A percentile compares a stretch with the other conserved stretches of the same genome.
phyloP scores from a whole-genome alignment of 1,140 invertebrate genomes.

The Drosophila biarmipes region DNA sequence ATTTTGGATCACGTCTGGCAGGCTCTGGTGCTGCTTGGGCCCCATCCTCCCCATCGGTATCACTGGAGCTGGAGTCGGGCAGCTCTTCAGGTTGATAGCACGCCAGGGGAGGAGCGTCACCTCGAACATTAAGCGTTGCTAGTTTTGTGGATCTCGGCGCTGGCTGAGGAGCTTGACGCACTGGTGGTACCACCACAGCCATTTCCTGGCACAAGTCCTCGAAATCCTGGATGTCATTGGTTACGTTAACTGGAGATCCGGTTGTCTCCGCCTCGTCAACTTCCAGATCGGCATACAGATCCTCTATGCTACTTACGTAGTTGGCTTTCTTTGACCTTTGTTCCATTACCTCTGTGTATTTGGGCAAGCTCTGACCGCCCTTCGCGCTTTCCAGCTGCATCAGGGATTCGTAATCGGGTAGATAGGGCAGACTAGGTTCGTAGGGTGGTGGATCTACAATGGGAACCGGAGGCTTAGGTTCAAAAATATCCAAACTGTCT shows the following conservation, averaged over 20 bases:
- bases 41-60: conserved; percentile 36
- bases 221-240: conserved; percentile 39
- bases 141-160: conserved; percentile 51
- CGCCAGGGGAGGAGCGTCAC: conserved; percentile 46
- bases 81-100: conserved; percentile 64
- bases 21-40: conserved; percentile 37
- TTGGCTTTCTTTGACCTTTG: conserved; percentile 19
- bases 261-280: conserved; percentile 3
- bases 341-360: conserved; percentile 58
- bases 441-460: conserved; percentile 52
- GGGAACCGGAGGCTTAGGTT: conserved; percentile 2
- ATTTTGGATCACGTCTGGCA: conserved; percentile 43
- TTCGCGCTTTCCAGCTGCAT: conserved; percentile 56
- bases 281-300: conserved; percentile 62
- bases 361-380: conserved; percentile 43
- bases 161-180: conserved; percentile 46
- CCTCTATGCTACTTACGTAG: conserved; percentile 64
- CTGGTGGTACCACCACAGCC: conserved; percentile 27
- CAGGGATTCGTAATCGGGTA: conserved; percentile 70
- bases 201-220: conserved; percentile 63
- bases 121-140: conserved; percentile 56
- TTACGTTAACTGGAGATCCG: neutral
- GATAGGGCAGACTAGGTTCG: conserved; percentile 32
- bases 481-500: conserved; percentile 6
- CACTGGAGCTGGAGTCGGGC: conserved; percentile 62